Evolutionary conservation across 2,888 invertebrate genomes (phyloP), one percentile per base, ranked within the genome.

Genomic region (Nymphalis polychloros): DNA sequence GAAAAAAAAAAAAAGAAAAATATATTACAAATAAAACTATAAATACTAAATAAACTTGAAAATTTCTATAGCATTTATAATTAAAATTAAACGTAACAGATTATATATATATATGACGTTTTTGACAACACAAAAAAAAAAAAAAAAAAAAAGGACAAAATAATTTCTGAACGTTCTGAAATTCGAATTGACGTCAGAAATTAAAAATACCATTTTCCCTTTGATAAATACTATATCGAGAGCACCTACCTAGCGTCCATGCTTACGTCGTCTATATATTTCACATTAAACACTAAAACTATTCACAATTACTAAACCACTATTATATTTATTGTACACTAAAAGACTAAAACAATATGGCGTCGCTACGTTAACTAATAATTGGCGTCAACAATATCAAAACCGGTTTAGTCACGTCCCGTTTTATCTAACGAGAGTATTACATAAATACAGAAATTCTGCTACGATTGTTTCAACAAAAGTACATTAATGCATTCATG

Each of bases 181-280:
- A 27, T 23, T 52, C 31, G 31, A 55, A 55, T 17, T n/a, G 27
- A 17, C 53, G 27, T 31, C 53, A 55, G 53, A 57, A 57, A 64
- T 59, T 63, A 64, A 64, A 59, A 13, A 8, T 52, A n/a, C 48
- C 23, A 23, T 59, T 59, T 65, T 19, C 62, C 47, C 10, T 67
- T 69, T 65, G 65, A 76, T 76, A 75, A 76, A 74, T 73, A 75
- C 71, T 73, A 76, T 67, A 68, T n/a, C 73, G 74, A 76, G 70
- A 77, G 76, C 76, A 76, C 75, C 76, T 77, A 77, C 70, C 76
- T 77, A 76, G 70, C 72, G 70, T 67, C 50, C 31, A 67, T 64
- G 35, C 63, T 67, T 68, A 64, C 48, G 46, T 59, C 46, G 55
- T 41, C 59, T 63, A 57, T 63, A 67, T 67, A 65, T 41, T 55